These are phyloP conservation scores for Peromyscus aztecus DNA, from an alignment of 2,797 vertebrate species.

Conservation along the genomic window DNA sequence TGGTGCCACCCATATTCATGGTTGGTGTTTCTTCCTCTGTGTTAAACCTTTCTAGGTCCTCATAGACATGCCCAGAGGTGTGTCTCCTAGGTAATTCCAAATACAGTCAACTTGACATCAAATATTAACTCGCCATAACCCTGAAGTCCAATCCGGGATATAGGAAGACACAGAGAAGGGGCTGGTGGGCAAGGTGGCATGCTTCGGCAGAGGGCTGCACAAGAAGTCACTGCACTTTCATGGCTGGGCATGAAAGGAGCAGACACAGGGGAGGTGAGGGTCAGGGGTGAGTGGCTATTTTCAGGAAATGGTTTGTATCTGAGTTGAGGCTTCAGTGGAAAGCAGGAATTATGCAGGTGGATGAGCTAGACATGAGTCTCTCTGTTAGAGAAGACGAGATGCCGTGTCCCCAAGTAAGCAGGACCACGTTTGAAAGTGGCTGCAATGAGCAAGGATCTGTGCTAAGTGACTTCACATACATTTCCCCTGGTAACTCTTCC, in stretches of 20 bases:
- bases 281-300: not conserved
- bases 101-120: not conserved
- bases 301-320: not conserved
- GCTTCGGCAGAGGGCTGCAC: rapidly evolving
- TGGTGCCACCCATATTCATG: not conserved
- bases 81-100: not conserved
- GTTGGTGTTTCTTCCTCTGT: not conserved
- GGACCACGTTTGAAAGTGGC: not conserved
- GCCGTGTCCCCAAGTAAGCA: rapidly evolving
- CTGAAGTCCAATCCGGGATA: not conserved
- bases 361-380: not conserved
- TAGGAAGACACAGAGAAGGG: not conserved
- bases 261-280: no score
- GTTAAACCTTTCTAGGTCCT: not conserved
- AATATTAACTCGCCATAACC: not conserved
- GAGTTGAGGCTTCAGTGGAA: not conserved
- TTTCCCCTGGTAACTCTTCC: not conserved
- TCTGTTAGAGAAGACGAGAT: not conserved
- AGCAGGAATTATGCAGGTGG: not conserved
- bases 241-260: not conserved
- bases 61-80: not conserved
- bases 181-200: rapidly evolving
- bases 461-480: not conserved
- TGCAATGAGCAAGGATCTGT: not conserved
- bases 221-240: not conserved